Evolutionary conservation across 2,113 vertebrate genomes (phyloP).

Genomic region (Tricholaema leucomelas): DNA sequence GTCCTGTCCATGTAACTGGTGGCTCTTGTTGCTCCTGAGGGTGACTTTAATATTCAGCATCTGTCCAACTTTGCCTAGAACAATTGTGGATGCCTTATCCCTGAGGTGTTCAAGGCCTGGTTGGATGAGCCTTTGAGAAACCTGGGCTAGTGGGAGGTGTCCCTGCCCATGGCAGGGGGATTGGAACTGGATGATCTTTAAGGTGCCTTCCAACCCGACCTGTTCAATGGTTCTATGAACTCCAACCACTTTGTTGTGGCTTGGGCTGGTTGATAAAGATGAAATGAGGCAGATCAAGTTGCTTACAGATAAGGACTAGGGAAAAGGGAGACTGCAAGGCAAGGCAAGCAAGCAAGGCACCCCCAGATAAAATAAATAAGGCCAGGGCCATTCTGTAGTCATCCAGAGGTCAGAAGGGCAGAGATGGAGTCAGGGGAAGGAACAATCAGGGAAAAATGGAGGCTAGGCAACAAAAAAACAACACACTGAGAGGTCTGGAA

Average conservation of each 20-base stretch:
- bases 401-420: neutral
- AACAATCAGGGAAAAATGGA: neutral
- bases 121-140: no score
- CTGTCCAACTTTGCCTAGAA: neutral
- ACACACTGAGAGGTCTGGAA: neutral
- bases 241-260: neutral
- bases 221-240: no score
- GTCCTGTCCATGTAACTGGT: neutral
- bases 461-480: neutral
- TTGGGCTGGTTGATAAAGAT: neutral
- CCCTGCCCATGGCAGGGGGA: no score
- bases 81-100: no score
- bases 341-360: neutral
- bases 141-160: no score
- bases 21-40: fast-evolving
- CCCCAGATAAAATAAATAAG: neutral
- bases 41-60: fast-evolving
- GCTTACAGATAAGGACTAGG: neutral
- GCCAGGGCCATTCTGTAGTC: neutral
- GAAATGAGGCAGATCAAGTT: neutral
- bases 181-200: no score
- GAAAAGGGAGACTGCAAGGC: neutral
- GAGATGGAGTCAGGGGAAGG: neutral
- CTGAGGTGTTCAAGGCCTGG: no score
- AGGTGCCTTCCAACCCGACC: no score